Conservation (phyloP, 2,113 vertebrate species). For the Neomonachus schauinslandi region DNA sequence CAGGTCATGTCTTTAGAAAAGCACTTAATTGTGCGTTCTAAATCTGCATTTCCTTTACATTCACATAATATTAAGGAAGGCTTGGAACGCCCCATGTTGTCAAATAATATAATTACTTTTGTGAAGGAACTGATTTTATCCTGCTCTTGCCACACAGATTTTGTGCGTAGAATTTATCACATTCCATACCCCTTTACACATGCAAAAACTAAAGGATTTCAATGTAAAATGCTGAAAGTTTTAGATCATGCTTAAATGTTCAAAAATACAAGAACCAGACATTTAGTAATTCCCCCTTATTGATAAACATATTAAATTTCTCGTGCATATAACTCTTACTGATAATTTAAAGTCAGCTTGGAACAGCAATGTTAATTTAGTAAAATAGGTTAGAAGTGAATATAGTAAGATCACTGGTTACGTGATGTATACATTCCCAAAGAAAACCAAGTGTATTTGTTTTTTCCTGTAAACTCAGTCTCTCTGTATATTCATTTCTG, state of each 20-base stretch:
- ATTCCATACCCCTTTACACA: neutral
- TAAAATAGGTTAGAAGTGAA: neutral
- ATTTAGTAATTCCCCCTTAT: neutral
- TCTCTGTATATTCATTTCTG: neutral
- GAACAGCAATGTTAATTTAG: neutral
- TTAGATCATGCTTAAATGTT: neutral
- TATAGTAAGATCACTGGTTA: neutral
- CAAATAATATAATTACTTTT: constrained; percentile 10
- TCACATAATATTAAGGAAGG: neutral
- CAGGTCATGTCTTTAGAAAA: neutral
- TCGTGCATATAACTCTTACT: neutral
- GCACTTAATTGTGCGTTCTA: neutral
- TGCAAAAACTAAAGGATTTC: neutral
- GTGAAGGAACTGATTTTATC: constrained; percentile 13
- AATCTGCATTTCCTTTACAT: neutral
- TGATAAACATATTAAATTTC: neutral
- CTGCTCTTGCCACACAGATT: neutral
- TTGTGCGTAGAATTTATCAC: no score
- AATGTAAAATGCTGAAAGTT: neutral
- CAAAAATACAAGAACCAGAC: neutral
- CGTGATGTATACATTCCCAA: neutral
- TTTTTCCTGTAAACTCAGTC: neutral
- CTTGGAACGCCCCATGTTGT: neutral
- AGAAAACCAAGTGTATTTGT: neutral
- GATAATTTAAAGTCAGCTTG: neutral